Base-by-base conservation (phyloP, 2,888 invertebrate genomes). In the Mythimna impura region DNA sequence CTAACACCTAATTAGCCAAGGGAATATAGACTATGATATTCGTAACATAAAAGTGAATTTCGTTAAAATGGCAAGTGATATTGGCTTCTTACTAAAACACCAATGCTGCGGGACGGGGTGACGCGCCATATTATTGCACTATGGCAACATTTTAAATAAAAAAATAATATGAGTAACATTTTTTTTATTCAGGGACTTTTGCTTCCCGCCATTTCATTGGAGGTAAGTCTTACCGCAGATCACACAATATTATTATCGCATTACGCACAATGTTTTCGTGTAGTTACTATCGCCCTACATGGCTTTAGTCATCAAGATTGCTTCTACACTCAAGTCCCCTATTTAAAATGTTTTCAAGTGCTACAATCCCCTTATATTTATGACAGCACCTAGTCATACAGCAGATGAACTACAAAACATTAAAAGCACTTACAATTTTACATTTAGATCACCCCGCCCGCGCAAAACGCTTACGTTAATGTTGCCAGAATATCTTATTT, bases 41-140 rank as follows among this genome's bases (percentile, higher is more conserved):
- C 60, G 57, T 66, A 83, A 81, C 78, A 80, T 66, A 80, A 85
- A 78, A 66, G 72, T 84, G 76, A 82, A 78, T 81, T 85, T 82
- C 62, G 55, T 84, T 73, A 76, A 84, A 88, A 88, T 89, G 89
- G 89, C 89, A 89, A 89, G 89, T 88, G 85, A 83, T 81, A 82
- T 82, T 88, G 89, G 89, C 88, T 87, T 84, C 63, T 58, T 70
- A 71, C 70, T 67, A 71, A 71, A 70, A 82, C 77, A 71, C 78
- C 70, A 79, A 74, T 43, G 54, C n/a, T n/a, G 70, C 73, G 61
- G 68, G 75, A 71, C 76, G 73, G 76, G 83, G 77, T 73, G 75
- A 68, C 43, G 52, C 60, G 70, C 71, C 76, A 80, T n/a, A 52
- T n/a, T 52, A 9, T 60, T 69, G 58, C 40, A 61, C 7, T 34